Base-by-base conservation (phyloP, 2,113 vertebrate species). In the Hepsetus odoe region DNA sequence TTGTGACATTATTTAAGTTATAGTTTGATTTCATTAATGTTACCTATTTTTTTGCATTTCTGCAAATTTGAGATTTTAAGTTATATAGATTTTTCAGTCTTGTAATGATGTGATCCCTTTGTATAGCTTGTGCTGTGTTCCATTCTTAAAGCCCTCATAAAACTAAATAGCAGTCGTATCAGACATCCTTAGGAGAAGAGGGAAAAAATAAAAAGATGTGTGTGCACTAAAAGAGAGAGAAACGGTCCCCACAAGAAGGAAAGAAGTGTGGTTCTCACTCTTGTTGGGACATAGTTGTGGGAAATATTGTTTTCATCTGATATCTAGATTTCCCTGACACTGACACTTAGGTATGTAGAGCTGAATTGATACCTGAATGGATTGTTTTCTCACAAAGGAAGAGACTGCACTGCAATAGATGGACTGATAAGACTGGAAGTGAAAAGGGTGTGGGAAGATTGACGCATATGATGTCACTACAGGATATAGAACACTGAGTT, bases 311-410 rank as follows among this genome's bases (percentile, higher is more conserved):
- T 70, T 68, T 51, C 55, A 75, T 71, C 44, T n/a, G 56, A 71
- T 71, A 78, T 10, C 67, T 30, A 78, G 67, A 62, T 78, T 70
- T 30, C n/a, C 66, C 55, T 30, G 42, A 44, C n/a, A 9, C 67
- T 53, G 76, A 61, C 76, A 78, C 30, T 77, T 51, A 24, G 80
- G 59, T 55, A 70, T 46, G 62, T 62, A 46, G 26, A 75, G 24
- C 38, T 51, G 56, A 71, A 78, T 46, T 78, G 76, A 78, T 78
- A 78, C 76, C 62, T 62, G 38, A 56, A 62, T 3, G 10, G 76
- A 62, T 71, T 77, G 53, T 69, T 67, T 77, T 38, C 53, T 46
- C 35, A 71, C 67, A 78, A 78, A 71, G 67, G 76, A 59, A 69
- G 55, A 77, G 38, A 59, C 61, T 61, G 65, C 62, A 44, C 38